Evolutionary conservation across 2,797 vertebrate genomes (phyloP).

Genomic region (Nyctibius grandis): DNA sequence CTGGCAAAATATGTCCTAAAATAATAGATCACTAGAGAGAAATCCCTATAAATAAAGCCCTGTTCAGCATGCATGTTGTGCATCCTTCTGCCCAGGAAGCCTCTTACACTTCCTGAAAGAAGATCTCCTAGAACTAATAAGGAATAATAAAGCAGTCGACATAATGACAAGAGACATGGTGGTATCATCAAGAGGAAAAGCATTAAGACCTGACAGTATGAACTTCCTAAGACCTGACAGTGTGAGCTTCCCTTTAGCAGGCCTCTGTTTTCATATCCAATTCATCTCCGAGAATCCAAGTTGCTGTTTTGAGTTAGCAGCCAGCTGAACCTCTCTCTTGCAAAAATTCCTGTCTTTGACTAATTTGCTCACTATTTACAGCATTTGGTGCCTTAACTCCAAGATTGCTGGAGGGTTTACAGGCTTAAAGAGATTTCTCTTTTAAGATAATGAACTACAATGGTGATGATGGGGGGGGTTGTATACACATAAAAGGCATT

Average conservation of each 20-base stretch:
- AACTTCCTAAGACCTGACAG: not conserved
- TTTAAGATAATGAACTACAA: not conserved
- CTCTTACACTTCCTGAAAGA: not conserved
- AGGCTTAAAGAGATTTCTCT: not conserved
- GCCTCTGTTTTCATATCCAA: not conserved
- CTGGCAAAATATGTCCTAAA: not conserved
- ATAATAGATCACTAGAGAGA: not conserved
- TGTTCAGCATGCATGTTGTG: not conserved
- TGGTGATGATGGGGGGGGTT: not conserved
- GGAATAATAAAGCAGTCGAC: not conserved
- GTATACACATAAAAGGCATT: not conserved
- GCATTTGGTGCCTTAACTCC: not conserved
- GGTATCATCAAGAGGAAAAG: not conserved
- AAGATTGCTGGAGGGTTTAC: not conserved
- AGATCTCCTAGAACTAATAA: not conserved
- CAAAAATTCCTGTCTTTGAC: not conserved
- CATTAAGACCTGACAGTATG: not conserved
- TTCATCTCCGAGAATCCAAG: not conserved
- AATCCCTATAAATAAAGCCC: not conserved
- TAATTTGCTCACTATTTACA: slow-evolving; percentile 19
- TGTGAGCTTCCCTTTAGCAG: not conserved
- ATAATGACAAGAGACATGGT: not conserved
- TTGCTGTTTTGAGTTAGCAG: not conserved
- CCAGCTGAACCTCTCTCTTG: not conserved
- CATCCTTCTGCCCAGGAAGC: not conserved